Evolutionary conservation across 2,113 vertebrate genomes (phyloP), one percentile per base, ranked within the genome.

Genomic region (Mungos mungo): DNA sequence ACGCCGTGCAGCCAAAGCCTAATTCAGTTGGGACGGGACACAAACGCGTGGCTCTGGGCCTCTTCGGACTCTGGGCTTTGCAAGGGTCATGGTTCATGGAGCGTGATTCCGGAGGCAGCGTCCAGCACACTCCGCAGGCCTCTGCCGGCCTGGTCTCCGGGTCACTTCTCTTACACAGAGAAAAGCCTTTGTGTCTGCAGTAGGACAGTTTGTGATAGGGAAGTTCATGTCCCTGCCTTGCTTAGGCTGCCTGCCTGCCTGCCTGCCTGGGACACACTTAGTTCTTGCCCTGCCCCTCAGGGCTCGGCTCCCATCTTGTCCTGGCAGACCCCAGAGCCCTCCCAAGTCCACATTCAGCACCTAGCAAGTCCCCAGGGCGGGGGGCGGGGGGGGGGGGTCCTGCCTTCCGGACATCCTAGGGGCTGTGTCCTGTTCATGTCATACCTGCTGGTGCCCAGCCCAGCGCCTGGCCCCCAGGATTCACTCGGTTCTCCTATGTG

Each of bases 111-210:
- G 0, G 71, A 71, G 45, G n/a, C 5, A 1, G 45, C 1, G 7
- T 57, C 21, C 38, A n/a, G 6, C 0, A 2, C 27, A 71, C 54
- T 45, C 80, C 27, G 21, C 0, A 3, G 77, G 33, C 50, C 72
- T 93, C 77, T 4, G 27, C 8, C 5, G 3, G 57, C 81, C 47
- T 84, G 41, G 52, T 63, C 63, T 93, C 29, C 35, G 0, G 19
- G 52, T 57, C 54, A 83, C 65, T 76, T 57, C 77, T 81, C 5
- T 29, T 66, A 23, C n/a, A 45, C 69, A 31, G 38, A 50, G 54
- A 72, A 41, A 66, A 80, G 80, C 60, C 69, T 77, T 29, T 2
- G 16, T n/a, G 35, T 33, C 52, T 52, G 45, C 25, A 74, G 87
- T 1, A 47, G 47, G 47, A 38, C 50, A 60, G 57, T 45, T 5